A percentile compares a stretch with the other conserved stretches of the same genome.
Conservation (phyloP, 2,113 vertebrate genomes). For the Edolisoma coerulescens region DNA sequence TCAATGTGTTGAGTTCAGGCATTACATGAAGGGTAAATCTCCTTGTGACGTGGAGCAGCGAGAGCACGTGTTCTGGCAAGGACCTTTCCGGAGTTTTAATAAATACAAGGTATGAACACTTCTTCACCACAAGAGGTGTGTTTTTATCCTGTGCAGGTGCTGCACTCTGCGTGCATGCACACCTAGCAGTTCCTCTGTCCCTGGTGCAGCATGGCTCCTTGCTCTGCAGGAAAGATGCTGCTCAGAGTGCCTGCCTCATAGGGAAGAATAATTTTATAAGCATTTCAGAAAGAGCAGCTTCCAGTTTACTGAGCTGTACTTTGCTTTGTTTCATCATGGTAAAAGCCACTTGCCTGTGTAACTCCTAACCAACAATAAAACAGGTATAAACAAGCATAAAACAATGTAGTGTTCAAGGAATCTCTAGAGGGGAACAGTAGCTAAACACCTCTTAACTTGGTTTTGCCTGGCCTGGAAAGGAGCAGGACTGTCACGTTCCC, state of each 20-base stretch:
- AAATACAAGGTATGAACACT: background rate
- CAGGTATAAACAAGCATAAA: background rate
- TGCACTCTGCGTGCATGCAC: background rate
- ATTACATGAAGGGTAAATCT: background rate
- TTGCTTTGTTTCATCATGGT: background rate
- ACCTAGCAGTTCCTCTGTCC: background rate
- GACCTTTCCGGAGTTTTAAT: background rate
- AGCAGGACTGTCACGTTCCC: background rate
- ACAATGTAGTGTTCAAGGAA: background rate
- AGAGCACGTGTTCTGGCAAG: background rate
- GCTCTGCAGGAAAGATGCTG: background rate
- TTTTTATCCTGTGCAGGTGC: background rate
- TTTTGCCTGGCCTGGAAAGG: background rate
- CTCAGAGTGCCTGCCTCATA: background rate
- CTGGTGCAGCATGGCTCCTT: background rate
- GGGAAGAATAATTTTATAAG: background rate
- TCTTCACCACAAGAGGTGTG: background rate
- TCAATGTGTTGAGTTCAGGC: background rate
- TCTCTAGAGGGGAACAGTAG: background rate
- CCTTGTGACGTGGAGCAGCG: background rate
- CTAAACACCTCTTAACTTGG: background rate
- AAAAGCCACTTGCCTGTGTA: background rate
- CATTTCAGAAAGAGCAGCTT: background rate
- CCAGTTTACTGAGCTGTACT: background rate
- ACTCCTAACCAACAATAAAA: background rate